A percentile compares a stretch with the other conserved stretches of the same genome.
Conservation (phyloP, 2,888 invertebrate species). For the Prosopocoilus inquinatus region DNA sequence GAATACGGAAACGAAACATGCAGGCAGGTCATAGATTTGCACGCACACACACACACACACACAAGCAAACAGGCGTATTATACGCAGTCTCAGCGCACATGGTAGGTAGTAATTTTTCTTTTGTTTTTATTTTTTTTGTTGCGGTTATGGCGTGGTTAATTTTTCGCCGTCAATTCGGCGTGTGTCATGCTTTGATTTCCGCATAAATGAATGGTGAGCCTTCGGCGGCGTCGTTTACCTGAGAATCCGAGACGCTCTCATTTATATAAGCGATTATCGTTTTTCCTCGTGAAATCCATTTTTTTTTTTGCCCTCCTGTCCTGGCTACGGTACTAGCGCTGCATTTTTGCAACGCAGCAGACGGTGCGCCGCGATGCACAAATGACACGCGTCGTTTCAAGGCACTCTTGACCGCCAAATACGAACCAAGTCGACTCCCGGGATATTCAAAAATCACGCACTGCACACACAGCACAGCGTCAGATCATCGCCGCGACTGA, state of each 20-base stretch:
- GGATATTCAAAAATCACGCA: constrained; percentile 29
- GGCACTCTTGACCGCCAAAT: constrained; percentile 44
- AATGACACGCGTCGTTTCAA: constrained; percentile 31
- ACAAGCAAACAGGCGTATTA: too few relatives aligned
- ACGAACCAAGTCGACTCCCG: constrained; percentile 34
- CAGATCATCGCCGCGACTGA: constrained; percentile 39
- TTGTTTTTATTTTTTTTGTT: neutral
- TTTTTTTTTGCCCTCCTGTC: constrained; percentile 17
- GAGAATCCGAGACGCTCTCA: constrained; percentile 31
- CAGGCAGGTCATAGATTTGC: too few relatives aligned
- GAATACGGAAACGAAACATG: too few relatives aligned
- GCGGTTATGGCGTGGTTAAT: neutral
- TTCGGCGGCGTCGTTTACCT: constrained; percentile 21
- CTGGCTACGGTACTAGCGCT: constrained; percentile 17
- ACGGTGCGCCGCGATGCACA: constrained; percentile 31
- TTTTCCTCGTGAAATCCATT: constrained; percentile 25
- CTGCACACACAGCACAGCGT: constrained; percentile 17
- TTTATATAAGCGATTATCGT: constrained; percentile 24
- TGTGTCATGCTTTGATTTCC: neutral
- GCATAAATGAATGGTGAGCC: too few relatives aligned
- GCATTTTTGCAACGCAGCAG: constrained; percentile 31
- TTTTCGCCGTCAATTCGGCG: neutral
- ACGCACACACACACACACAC: too few relatives aligned
- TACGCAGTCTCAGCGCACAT: neutral
- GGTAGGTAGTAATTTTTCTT: neutral